phyloP scores from a whole-genome alignment of 2,113 vertebrate species.

The Ictalurus punctatus region DNA sequence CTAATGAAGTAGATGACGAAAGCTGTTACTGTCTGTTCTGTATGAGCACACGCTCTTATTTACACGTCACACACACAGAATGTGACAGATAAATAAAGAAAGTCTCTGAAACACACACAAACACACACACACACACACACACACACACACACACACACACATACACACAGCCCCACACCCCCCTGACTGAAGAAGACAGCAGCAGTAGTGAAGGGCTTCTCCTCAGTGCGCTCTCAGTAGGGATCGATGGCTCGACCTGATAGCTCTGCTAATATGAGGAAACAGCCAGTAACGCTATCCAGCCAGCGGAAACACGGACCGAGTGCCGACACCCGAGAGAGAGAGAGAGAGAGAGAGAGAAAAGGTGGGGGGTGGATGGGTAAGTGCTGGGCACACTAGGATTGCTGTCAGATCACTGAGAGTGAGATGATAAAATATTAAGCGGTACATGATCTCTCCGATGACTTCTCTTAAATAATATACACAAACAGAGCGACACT shows the following conservation, averaged over 20 bases:
- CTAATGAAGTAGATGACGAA: constrained; percentile 4
- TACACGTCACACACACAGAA: not conserved
- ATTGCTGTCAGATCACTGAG: constrained; percentile 57
- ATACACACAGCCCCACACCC: not conserved
- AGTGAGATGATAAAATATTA: constrained; percentile 74
- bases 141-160: constrained; percentile 21
- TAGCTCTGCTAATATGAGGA: constrained; percentile 50
- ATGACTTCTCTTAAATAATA: constrained; percentile 61
- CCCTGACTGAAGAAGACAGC: constrained; percentile 28
- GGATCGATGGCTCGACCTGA: constrained; percentile 49
- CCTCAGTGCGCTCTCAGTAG: constrained; percentile 36
- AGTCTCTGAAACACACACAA: constrained; percentile 1
- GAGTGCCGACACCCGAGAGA: constrained; percentile 39
- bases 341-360: too few species aligned
- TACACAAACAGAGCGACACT: constrained; percentile 42
- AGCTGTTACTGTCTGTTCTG: constrained; percentile 1
- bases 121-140: constrained; percentile 23
- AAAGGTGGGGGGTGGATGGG: not conserved
- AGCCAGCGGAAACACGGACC: constrained; percentile 50
- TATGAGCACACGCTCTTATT: constrained; percentile 22
- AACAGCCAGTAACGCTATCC: constrained; percentile 51
- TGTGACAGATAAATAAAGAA: not conserved
- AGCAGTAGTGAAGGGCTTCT: constrained; percentile 42
- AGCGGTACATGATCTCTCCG: constrained; percentile 61
- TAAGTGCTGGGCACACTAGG: constrained; percentile 61